Percentiles rank a stretch among this genome's conserved stretches.
phyloP scores from a whole-genome alignment of 2,113 vertebrate species.

The Psephotus haematonotus region DNA sequence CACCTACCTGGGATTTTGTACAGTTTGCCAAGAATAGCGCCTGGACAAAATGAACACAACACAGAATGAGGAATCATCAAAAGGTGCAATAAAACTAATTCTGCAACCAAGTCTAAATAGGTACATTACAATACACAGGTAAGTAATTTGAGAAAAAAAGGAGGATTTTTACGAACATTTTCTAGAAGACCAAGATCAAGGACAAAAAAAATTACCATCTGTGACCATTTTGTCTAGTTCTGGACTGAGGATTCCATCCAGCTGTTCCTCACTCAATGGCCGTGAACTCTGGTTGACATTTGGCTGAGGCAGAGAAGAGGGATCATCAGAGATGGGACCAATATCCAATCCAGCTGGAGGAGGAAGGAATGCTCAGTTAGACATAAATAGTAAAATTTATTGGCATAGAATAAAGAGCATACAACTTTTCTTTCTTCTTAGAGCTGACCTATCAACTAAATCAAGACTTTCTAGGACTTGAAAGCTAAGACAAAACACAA shows the following conservation, averaged over 20 bases:
- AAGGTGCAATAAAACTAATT: not conserved
- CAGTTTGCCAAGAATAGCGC: constrained; percentile 92
- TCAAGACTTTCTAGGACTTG: not conserved
- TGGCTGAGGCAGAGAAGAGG: constrained; percentile 77
- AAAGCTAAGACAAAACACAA: not conserved
- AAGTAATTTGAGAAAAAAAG: not conserved
- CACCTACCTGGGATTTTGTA: constrained; percentile 96
- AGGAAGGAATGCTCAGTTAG: constrained; percentile 30
- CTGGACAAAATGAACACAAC: constrained; percentile 75
- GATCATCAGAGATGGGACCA: constrained; percentile 76
- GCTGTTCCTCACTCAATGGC: constrained; percentile 85
- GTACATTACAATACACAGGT: not conserved
- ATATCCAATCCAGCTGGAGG: constrained; percentile 86
- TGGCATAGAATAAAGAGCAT: not conserved
- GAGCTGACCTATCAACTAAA: not conserved
- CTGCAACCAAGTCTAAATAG: not conserved
- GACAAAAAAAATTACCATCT: constrained; percentile 84
- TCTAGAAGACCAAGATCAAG: constrained; percentile 24
- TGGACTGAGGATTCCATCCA: constrained; percentile 95
- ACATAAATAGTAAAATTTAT: not conserved
- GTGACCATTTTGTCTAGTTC: constrained; percentile 98
- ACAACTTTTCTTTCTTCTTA: not conserved
- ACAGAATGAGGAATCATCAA: not conserved
- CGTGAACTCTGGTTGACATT: constrained; percentile 77
- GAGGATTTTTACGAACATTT: not conserved